Evolutionary conservation across 2,797 vertebrate genomes (phyloP), one percentile per base, ranked within the genome.

Genomic region (Chelidonichthys spinosus): DNA sequence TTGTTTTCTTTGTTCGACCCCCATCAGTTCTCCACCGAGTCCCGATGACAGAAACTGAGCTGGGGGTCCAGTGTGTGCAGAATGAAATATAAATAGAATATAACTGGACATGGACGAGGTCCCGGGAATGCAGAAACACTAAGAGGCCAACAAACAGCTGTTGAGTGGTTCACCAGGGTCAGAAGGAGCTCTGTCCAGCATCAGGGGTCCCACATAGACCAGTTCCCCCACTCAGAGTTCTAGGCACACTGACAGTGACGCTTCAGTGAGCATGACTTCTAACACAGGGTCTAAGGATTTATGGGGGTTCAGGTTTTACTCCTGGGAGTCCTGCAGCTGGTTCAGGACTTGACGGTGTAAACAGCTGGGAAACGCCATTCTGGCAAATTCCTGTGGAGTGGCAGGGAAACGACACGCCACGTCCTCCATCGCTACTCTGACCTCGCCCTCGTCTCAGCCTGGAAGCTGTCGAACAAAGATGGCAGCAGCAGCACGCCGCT

Each of bases 61-160:
- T 25, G 25, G 25, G 25, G 25, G 25, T 25, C 25, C 25, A 25
- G 25, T 25, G 25, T 25, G 25, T 25, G 25, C 25, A 25, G 25
- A 25, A 25, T 25, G 25, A 25, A 25, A 25, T 25, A 25, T 25
- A 25, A 25, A 25, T 25, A 25, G 25, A 25, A 68, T 32, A 58
- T 7, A 59, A 63, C 43, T 18, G 33, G 7, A 33, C 11, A 43
- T 40, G n/a, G 35, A 36, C 47, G 36, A 59, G 36, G 65, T 80
- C 43, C 44, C 52, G 76, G 75, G 79, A 91, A 90, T 90, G 85
- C 69, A 77, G 53, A 71, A 56, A 56, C 5, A 83, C 72, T 75
- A 68, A 80, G 61, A 73, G 10, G 70, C 33, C 59, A 5, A 61
- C 52, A 63, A 88, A 76, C 87, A 82, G 84, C 84, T 86, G 85